These are phyloP conservation scores for Ylistrum balloti DNA, from an alignment of 1,140 invertebrate genomes.

Conservation along the genomic window DNA sequence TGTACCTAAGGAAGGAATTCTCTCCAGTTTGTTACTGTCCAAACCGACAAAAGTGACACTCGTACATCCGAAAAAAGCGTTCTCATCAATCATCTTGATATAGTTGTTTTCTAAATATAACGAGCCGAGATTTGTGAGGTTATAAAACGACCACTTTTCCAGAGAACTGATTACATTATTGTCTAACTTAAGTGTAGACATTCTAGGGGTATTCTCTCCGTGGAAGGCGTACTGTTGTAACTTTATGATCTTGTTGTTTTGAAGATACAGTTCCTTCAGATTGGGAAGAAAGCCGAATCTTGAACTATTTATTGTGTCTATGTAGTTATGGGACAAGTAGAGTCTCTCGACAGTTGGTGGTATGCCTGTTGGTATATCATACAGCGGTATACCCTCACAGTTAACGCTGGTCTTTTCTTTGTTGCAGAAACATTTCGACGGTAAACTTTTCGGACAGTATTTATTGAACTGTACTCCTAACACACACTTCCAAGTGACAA, in stretches of 20 bases:
- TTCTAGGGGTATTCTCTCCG: conserved; percentile 43
- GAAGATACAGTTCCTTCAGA: conserved; percentile 61
- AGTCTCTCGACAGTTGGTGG: conserved; percentile 66
- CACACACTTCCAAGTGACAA: not conserved
- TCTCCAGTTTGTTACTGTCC: conserved; percentile 62
- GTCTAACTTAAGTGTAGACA: conserved; percentile 54
- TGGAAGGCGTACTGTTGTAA: conserved; percentile 60
- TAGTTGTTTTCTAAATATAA: conserved; percentile 64
- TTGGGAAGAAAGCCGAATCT: conserved; percentile 57
- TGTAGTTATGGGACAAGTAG: conserved; percentile 67
- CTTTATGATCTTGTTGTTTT: conserved; percentile 59
- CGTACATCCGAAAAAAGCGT: conserved; percentile 60
- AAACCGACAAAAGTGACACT: conserved; percentile 60
- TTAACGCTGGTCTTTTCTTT: conserved; percentile 66
- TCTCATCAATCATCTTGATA: conserved; percentile 60
- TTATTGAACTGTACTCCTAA: not conserved
- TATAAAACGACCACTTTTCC: conserved; percentile 58
- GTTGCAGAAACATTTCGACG: conserved; percentile 67
- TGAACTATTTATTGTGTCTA: conserved; percentile 48
- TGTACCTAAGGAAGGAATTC: conserved; percentile 60
- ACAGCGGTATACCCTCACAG: conserved; percentile 68
- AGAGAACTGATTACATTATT: conserved; percentile 62
- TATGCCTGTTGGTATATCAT: conserved; percentile 60
- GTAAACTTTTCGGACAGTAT: conserved; percentile 40
- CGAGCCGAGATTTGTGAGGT: conserved; percentile 49